phyloP scores from a whole-genome alignment of 1,140 invertebrate genomes.

The Orchesella cincta region DNA sequence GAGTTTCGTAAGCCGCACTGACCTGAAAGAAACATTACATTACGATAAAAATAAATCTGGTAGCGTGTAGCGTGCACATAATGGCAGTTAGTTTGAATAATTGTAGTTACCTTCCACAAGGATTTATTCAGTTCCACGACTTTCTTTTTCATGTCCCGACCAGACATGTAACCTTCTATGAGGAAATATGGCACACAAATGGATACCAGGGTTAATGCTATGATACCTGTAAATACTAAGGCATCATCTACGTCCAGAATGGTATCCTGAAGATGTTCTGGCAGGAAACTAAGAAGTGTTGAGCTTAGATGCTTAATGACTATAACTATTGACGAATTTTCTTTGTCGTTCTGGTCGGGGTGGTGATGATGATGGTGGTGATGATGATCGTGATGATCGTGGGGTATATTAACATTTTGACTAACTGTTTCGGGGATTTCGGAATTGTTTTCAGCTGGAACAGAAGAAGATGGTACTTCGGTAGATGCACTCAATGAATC shows the following conservation, averaged over 20 bases:
- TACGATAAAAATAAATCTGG: too few species aligned
- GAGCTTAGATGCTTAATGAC: constrained; percentile 46
- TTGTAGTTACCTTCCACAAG: constrained; percentile 50
- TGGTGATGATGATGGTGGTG: constrained; percentile 40
- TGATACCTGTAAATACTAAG: constrained; percentile 48
- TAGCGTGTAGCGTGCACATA: background rate
- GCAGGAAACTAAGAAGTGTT: constrained; percentile 43
- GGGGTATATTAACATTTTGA: too few species aligned
- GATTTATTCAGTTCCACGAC: constrained; percentile 47
- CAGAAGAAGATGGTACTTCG: too few species aligned
- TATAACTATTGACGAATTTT: constrained; percentile 35
- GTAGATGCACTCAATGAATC: background rate
- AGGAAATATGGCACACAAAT: constrained; percentile 51
- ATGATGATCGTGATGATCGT: constrained; percentile 31
- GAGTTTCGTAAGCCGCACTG: constrained; percentile 49
- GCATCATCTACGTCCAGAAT: constrained; percentile 50
- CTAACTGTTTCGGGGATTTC: background rate
- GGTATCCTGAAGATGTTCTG: constrained; percentile 49
- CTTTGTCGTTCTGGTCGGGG: constrained; percentile 18
- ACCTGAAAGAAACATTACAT: constrained; percentile 32
- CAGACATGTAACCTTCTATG: constrained; percentile 43
- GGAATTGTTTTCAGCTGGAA: background rate
- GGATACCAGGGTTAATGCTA: constrained; percentile 46
- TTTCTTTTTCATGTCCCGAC: constrained; percentile 46
- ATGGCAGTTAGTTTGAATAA: background rate